Conservation (phyloP, 2,888 invertebrate genomes). For the Lordiphosa fenestrarum region DNA sequence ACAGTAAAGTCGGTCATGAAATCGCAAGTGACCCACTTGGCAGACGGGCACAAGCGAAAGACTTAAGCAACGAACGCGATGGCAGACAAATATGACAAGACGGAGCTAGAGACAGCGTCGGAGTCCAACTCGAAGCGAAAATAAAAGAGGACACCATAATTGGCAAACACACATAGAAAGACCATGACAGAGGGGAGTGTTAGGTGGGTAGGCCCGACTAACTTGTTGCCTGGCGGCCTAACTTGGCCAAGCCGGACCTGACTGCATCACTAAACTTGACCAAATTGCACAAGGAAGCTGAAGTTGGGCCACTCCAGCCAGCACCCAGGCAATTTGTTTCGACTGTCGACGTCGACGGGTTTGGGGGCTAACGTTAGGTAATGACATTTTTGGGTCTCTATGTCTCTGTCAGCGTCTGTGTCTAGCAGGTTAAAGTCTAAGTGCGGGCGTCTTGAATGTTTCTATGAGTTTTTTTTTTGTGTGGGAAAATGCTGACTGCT, state of each 20-base stretch:
- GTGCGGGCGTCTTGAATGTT: conserved; percentile 24
- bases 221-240: conserved; percentile 37
- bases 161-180: conserved; percentile 59
- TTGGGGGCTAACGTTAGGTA: conserved; percentile 24
- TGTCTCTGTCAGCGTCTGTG: conserved; percentile 8
- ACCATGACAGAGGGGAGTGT: conserved; percentile 1
- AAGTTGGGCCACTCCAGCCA: conserved; percentile 1
- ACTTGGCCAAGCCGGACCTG: conserved; percentile 66
- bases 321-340: conserved; percentile 44
- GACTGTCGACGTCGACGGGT: conserved; percentile 22
- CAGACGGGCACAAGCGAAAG: conserved; percentile 66
- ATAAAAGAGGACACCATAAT: conserved; percentile 75
- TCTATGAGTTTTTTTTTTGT: conserved; percentile 1
- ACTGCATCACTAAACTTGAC: conserved; percentile 74
- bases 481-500: neutral
- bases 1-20: conserved; percentile 79
- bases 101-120: conserved; percentile 48
- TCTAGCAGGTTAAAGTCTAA: conserved; percentile 32
- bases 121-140: conserved; percentile 39
- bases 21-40: conserved; percentile 80
- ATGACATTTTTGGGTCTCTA: conserved; percentile 33
- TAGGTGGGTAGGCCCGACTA: conserved; percentile 24
- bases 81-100: conserved; percentile 72
- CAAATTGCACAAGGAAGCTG: conserved; percentile 72
- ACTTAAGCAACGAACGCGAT: conserved; percentile 68